Evolutionary conservation across 2,113 vertebrate genomes (phyloP), one percentile per base, ranked within the genome.

Genomic region (Seriola aureovittata): DNA sequence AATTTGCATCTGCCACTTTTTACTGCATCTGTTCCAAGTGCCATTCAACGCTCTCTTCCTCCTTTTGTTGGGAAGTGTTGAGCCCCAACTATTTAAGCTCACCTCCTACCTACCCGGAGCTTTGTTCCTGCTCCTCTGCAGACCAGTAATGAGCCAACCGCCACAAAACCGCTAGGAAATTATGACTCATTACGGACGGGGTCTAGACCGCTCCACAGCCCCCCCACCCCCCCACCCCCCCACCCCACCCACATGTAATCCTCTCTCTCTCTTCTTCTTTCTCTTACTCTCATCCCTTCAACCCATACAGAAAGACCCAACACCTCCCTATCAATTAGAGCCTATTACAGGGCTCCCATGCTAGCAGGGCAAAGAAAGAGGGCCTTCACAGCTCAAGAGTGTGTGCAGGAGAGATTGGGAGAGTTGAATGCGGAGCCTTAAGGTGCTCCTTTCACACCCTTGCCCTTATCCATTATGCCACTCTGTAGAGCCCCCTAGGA

Each of bases 251-350:
- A 3, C 87, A 85, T 86, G 80, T 89, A 93, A 93, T 92, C 96
- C 95, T 95, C 93, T 94, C 91, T 86, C 91, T 87, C 89, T 86
- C 82, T 93, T 94, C 95, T 93, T 92, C 91, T 94, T 88, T 87
- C 84, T 70, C 85, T 84, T 82, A 78, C 88, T 88, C 93, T 88
- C 92, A 84, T 95, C 96, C 96, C 95, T 92, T 95, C 95, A 96
- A 94, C 96, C 96, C 95, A 97, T 95, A 95, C 90, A 97, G 96
- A 98, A 97, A 96, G 96, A 96, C 96, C 96, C 96, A 96, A 97
- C 97, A 96, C 97, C 97, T 99, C 97, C 97, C 96, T 97, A 96
- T 97, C 97, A 98, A 98, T 98, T 98, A 99, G 95, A 97, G 95
- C 97, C 97, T 97, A 98, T 98, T 98, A 97, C 97, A 94, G 86